Evolutionary conservation across 2,797 vertebrate genomes (phyloP), one percentile per base, ranked within the genome.

Genomic region (Apogon talboti): DNA sequence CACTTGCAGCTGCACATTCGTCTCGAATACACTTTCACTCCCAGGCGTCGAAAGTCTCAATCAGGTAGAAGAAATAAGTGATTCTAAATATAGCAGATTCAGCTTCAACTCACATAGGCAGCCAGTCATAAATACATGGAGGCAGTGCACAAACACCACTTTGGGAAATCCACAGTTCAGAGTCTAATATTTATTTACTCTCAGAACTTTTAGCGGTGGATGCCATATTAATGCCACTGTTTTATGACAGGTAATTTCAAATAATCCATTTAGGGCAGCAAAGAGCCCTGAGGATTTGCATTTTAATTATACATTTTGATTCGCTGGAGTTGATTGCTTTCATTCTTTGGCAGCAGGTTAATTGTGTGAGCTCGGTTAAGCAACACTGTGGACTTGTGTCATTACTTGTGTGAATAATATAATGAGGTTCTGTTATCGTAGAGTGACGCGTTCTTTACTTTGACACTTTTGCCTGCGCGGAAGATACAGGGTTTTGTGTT

Each of bases 281-380:
- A 68, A 83, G 71, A 71, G 61, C 76, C 72, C 64, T 9, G 64
- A 82, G 79, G 75, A 92, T 90, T 91, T 87, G 85, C 87, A 89
- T 90, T 91, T 91, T 90, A 90, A 90, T 90, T 87, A 86, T 83
- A 83, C 62, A 69, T 77, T 87, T 85, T 85, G 87, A 90, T 89
- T 91, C 33, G 45, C 84, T 12, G 71, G 60, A 70, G 60, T 87
- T 92, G 88, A 90, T 91, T 87, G 87, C 81, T 87, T 87, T 84
- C 65, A 80, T 81, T 86, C 80, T 77, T 71, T 79, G 81, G 80
- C 87, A 81, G 76, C 78, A 86, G 90, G 89, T 91, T 92, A 92
- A 92, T 92, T 88, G 84, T 88, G 70, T 82, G 77, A 82, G 71
- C 81, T 84, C 71, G 70, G 66, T 85, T 80, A 46, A 0, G 56